These are phyloP conservation scores for Archivesica marissinica DNA, from an alignment of 1,140 invertebrate species.

Conservation along the genomic window DNA sequence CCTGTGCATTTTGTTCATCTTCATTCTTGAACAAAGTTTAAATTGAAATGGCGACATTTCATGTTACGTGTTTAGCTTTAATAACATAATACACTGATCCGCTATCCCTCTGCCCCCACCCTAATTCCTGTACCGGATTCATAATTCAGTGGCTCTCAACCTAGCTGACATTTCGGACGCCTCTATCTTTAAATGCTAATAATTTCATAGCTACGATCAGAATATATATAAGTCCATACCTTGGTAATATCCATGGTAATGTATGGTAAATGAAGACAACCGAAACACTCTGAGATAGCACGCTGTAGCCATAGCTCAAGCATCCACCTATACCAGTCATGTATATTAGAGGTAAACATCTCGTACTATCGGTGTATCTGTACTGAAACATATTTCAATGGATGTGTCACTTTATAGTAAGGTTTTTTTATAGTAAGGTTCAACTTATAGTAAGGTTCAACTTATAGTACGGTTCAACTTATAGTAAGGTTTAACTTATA, in stretches of 20 bases:
- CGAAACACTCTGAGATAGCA: constrained; percentile 9
- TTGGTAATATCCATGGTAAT: constrained; percentile 39
- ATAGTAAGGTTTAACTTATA: too few relatives aligned
- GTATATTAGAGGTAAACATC: constrained; percentile 2
- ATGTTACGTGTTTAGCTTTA: neutral
- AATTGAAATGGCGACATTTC: too few relatives aligned
- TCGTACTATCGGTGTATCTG: neutral
- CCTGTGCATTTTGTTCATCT: too few relatives aligned
- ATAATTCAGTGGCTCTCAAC: neutral
- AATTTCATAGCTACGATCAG: neutral
- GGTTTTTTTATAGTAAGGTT: neutral
- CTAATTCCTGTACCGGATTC: neutral
- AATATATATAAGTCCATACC: constrained; percentile 2
- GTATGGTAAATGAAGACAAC: constrained; percentile 21
- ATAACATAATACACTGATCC: neutral
- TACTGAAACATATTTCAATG: too few relatives aligned
- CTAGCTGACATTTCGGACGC: too few relatives aligned
- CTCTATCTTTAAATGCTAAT: neutral
- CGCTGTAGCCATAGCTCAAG: constrained; percentile 4
- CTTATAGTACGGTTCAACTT: too few relatives aligned
- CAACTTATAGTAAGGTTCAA: too few relatives aligned
- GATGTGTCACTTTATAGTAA: too few relatives aligned
- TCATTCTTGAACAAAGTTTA: too few relatives aligned
- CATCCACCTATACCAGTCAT: neutral
- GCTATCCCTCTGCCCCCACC: neutral